phyloP scores from a whole-genome alignment of 2,113 vertebrate species.

The Origma solitaria region DNA sequence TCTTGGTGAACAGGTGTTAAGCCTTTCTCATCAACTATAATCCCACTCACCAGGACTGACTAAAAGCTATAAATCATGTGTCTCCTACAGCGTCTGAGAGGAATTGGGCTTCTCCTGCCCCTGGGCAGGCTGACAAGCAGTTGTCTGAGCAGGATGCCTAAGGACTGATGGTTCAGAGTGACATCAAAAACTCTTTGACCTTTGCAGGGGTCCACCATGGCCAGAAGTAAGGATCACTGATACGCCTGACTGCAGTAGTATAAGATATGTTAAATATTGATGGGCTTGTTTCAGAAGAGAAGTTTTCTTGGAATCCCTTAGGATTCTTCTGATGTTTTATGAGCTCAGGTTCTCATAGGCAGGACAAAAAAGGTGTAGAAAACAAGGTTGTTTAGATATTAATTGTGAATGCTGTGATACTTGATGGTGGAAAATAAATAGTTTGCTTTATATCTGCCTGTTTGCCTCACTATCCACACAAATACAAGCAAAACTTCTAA shows the following conservation, averaged over 20 bases:
- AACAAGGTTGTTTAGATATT: constrained; percentile 19
- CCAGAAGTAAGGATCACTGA: background rate
- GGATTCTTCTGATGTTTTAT: background rate
- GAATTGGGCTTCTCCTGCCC: background rate
- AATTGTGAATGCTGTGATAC: background rate
- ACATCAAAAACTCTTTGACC: background rate
- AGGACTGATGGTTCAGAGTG: background rate
- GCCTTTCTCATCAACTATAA: background rate
- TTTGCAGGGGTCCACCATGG: background rate
- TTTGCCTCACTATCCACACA: constrained; percentile 5
- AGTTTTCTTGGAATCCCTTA: background rate
- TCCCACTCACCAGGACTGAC: background rate
- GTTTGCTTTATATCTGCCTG: constrained; percentile 8
- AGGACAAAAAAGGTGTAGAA: background rate
- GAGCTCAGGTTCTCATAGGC: background rate
- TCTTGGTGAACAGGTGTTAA: background rate
- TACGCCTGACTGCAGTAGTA: background rate
- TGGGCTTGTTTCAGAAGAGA: background rate
- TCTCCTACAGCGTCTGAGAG: background rate
- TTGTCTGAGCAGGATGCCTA: background rate
- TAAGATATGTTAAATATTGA: background rate
- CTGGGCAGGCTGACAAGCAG: background rate
- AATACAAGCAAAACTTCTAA: background rate
- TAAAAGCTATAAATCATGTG: background rate
- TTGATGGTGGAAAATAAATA: constrained; percentile 6